A percentile compares a stretch with the other conserved stretches of the same genome.
Conservation (phyloP, 2,113 vertebrate genomes). For the Myotis brandtii region DNA sequence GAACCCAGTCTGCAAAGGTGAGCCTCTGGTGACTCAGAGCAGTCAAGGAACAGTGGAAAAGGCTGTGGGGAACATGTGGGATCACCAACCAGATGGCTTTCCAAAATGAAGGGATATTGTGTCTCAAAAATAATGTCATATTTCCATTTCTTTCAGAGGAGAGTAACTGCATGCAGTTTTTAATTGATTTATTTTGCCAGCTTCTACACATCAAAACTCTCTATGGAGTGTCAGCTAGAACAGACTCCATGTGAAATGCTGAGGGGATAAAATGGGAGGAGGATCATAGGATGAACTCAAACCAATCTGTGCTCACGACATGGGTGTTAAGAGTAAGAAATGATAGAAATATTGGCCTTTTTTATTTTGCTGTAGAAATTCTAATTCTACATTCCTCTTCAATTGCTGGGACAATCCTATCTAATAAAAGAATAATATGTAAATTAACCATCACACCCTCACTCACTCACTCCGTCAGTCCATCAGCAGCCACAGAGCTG, state of each 20-base stretch:
- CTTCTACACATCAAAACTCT: neutral
- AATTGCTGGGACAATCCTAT: slow-evolving; percentile 34
- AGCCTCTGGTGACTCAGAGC: neutral
- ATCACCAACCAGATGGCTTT: neutral
- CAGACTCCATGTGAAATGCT: neutral
- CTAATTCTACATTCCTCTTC: slow-evolving; percentile 30
- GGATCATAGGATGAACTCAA: neutral
- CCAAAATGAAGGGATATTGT: neutral
- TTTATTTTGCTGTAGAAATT: slow-evolving; percentile 59
- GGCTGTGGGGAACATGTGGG: neutral
- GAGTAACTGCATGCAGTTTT: neutral
- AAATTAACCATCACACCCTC: too few species aligned
- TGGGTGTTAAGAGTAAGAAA: slow-evolving; percentile 72
- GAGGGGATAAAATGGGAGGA: neutral
- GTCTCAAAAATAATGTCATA: neutral
- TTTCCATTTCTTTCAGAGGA: neutral
- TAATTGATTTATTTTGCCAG: neutral
- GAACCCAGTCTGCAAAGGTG: neutral
- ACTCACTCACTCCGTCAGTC: too few species aligned
- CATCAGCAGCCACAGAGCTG: too few species aligned
- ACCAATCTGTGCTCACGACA: slow-evolving; percentile 64
- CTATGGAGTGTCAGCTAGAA: neutral
- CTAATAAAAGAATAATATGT: too few species aligned
- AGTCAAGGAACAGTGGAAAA: neutral
- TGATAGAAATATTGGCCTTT: slow-evolving; percentile 68